Evolutionary conservation across 2,113 vertebrate genomes (phyloP), one percentile per base, ranked within the genome.

Genomic region (Agelaius tricolor): DNA sequence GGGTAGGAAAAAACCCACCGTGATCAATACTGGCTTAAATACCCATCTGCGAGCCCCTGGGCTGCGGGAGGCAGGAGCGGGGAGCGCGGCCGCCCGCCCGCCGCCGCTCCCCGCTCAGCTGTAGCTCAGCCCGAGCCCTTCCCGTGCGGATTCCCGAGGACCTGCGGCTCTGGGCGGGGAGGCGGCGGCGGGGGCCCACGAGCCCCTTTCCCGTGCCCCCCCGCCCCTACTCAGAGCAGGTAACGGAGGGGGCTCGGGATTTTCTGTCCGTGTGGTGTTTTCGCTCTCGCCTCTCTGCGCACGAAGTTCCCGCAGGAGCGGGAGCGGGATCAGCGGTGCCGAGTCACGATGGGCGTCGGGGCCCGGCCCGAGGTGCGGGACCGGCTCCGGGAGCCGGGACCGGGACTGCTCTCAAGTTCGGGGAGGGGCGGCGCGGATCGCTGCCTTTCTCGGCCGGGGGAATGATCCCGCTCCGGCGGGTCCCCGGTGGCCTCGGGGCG

Each of bases 331-430:
- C 95, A 62, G 84, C 62, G 47, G 39, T 96, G 95, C 87, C 95
- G 95, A 93, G 85, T 94, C 94, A 85, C 80, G 76, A 37, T 89
- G 91, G 63, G 84, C 39, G 49, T 80, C 80, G 89, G 91, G 51
- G 61, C 62, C 62, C 31, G 21, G 63, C n/a, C 61, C 75, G 84
- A 62, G 41, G 82, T 69, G 81, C 51, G 63, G 87, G 6, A 55
- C 58, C 16, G 39, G 49, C 39, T 62, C 51, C 22, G 46, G 55
- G 61, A 49, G 47, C 31, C 59, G 77, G 33, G 13, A 21, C 13
- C 44, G 69, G 63, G 74, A 57, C 65, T 7, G 47, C 52, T 46
- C 57, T 31, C 55, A n/a, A 69, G 71, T 83, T 74, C 37, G 73
- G 73, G 82, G 62, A 71, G 58, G 44, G 49, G 44, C 61, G n/a